Percentiles rank a stretch among this genome's conserved stretches.
phyloP scores from a whole-genome alignment of 2,113 vertebrate species.

The Crotalus viridis region DNA sequence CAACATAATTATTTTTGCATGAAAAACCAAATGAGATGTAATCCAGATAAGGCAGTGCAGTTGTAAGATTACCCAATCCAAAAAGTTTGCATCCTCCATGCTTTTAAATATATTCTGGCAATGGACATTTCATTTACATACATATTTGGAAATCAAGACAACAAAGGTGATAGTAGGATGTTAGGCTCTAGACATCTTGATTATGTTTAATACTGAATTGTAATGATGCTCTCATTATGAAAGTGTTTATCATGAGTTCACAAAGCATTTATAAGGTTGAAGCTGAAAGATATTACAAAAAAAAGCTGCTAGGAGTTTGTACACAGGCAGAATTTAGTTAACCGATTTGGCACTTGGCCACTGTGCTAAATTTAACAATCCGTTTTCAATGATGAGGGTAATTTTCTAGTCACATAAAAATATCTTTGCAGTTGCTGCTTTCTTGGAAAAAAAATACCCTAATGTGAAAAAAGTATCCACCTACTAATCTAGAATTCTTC shows the following conservation, averaged over 20 bases:
- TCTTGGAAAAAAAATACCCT: not conserved
- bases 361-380: not conserved
- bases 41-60: not conserved
- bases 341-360: not conserved
- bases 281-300: not conserved
- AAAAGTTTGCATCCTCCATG: not conserved
- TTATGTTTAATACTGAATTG: not conserved
- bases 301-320: not conserved
- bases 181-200: no score
- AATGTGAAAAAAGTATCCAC: not conserved
- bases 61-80: not conserved
- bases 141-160: not conserved
- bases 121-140: not conserved
- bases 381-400: not conserved
- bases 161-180: not conserved
- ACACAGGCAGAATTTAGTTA: not conserved
- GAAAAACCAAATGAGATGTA: not conserved
- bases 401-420: constrained; percentile 5
- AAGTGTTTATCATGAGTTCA: not conserved
- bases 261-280: not conserved
- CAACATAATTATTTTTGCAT: not conserved
- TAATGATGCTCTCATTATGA: not conserved
- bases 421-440: constrained; percentile 1
- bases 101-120: not conserved
- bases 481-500: not conserved